Evolutionary conservation across 2,113 vertebrate species (phyloP).

Genomic region (Forbesichthys papilliferus): DNA sequence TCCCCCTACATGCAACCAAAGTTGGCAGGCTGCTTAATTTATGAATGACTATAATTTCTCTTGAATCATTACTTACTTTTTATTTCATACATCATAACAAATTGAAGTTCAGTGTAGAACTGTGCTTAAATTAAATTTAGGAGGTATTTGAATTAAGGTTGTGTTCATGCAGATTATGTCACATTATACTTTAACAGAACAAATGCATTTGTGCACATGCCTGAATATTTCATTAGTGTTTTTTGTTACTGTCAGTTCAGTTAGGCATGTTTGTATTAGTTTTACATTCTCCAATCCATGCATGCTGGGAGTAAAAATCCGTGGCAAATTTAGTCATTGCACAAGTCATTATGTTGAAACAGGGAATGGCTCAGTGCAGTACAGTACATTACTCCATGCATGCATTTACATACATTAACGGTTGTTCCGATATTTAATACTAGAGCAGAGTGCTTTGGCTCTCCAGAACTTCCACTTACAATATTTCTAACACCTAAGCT

Average conservation of each 20-base stretch:
- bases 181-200: no score
- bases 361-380: constrained; percentile 42
- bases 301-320: constrained; percentile 43
- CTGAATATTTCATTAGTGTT: constrained; percentile 28
- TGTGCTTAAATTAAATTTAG: no score
- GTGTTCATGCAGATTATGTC: no score
- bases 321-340: constrained; percentile 49
- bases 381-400: constrained; percentile 21
- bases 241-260: neutral
- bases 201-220: neutral
- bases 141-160: no score
- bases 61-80: no score
- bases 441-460: neutral
- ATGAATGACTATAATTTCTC: no score
- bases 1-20: no score
- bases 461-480: neutral
- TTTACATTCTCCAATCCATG: constrained; percentile 27
- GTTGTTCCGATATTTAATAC: constrained; percentile 29
- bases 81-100: no score
- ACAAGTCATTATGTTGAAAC: constrained; percentile 52
- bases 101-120: no score
- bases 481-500: neutral
- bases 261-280: neutral
- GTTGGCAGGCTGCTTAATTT: no score
- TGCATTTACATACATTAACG: constrained; percentile 53